Evolutionary conservation across 2,797 vertebrate genomes (phyloP).

Genomic region (Leptoclinus maculatus): DNA sequence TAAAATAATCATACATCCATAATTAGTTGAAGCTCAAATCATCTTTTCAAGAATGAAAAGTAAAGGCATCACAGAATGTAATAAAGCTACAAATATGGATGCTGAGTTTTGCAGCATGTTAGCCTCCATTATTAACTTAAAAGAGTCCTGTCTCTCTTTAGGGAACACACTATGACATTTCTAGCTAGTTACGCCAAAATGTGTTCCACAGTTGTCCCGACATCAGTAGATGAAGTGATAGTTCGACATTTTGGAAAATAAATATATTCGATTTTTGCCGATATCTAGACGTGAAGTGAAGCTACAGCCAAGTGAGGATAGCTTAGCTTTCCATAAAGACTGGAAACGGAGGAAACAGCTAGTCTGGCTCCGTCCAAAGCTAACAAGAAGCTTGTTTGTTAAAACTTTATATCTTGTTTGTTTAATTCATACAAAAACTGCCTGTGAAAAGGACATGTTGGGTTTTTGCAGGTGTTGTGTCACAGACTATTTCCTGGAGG

Average conservation of each 20-base stretch:
- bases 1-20: background rate
- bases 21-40: background rate
- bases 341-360: background rate
- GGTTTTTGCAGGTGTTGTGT: background rate
- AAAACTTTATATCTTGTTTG: background rate
- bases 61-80: background rate
- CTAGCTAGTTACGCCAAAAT: background rate
- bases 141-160: background rate
- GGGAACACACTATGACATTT: background rate
- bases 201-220: background rate
- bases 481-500: too few species aligned
- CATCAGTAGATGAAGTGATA: background rate
- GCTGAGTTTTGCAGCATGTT: background rate
- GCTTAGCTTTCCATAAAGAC: background rate
- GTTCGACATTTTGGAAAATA: background rate
- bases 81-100: background rate
- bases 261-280: background rate
- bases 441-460: background rate
- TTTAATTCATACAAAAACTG: background rate
- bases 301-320: background rate
- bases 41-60: too few species aligned
- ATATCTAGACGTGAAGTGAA: background rate
- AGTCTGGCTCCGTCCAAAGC: too few species aligned
- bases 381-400: background rate
- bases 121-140: too few species aligned